Conservation (phyloP, 2,888 invertebrate genomes). For the Diplazon laetatorius region DNA sequence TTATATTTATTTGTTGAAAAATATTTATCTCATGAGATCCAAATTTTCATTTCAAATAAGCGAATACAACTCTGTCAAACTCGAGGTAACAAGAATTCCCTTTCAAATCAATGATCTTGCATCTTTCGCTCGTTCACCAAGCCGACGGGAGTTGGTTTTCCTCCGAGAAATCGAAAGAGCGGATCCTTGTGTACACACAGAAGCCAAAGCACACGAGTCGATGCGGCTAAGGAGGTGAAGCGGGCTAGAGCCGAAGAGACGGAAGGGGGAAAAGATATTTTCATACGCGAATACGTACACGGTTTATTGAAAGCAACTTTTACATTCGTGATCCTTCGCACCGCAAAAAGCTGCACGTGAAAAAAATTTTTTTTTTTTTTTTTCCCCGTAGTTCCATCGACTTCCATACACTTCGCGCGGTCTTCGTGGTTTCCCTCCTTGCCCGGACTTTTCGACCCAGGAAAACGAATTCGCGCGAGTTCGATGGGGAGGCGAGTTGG, state of each 20-base stretch:
- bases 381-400: constrained; percentile 20
- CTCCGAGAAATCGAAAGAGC: constrained; percentile 60
- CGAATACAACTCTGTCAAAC: no score
- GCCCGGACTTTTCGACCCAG: constrained; percentile 37
- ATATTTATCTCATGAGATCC: no score
- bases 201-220: constrained; percentile 20
- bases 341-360: constrained; percentile 17
- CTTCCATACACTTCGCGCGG: constrained; percentile 33
- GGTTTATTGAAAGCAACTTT: constrained; percentile 64
- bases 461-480: constrained; percentile 59
- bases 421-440: constrained; percentile 12
- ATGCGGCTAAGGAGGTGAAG: constrained; percentile 7
- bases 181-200: constrained; percentile 8
- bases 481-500: constrained; percentile 54
- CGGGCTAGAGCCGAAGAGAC: not conserved
- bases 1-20: no score
- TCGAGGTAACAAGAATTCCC: no score
- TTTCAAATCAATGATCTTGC: constrained; percentile 49
- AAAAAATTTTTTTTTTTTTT: constrained; percentile 25
- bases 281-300: constrained; percentile 59
- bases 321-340: constrained; percentile 51
- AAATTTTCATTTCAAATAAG: no score
- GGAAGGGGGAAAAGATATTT: constrained; percentile 46
- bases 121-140: constrained; percentile 36
- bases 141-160: constrained; percentile 42